Conservation (phyloP, 2,797 vertebrate species). For the Hoplostethus mediterraneus region DNA sequence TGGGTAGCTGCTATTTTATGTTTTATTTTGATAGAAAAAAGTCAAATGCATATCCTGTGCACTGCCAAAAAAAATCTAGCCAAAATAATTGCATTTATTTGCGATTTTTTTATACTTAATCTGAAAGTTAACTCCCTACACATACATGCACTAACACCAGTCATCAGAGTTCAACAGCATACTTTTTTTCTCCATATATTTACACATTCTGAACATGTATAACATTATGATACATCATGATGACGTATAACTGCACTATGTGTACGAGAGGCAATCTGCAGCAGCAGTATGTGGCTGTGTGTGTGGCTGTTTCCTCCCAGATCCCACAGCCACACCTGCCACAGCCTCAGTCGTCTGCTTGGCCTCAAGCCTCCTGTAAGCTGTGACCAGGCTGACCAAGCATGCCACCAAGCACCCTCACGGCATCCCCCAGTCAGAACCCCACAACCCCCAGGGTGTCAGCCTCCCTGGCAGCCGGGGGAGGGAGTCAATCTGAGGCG, state of each 20-base stretch:
- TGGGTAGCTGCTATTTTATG: too few species aligned
- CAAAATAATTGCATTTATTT: too few species aligned
- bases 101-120: slow-evolving; percentile 12
- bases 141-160: slow-evolving; percentile 4
- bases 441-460: slow-evolving; percentile 56
- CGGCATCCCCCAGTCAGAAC: slow-evolving; percentile 63
- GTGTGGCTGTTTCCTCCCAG: slow-evolving; percentile 70
- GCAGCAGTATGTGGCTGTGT: slow-evolving; percentile 54
- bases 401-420: slow-evolving; percentile 68
- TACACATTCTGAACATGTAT: too few species aligned
- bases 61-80: too few species aligned
- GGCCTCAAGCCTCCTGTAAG: slow-evolving; percentile 71
- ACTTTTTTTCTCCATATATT: neutral
- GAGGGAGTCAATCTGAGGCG: slow-evolving; percentile 52
- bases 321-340: slow-evolving; percentile 79
- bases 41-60: too few species aligned
- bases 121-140: neutral
- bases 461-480: slow-evolving; percentile 31
- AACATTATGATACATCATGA: neutral
- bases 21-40: neutral
- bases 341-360: slow-evolving; percentile 66
- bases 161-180: neutral
- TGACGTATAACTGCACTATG: neutral
- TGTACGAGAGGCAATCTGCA: slow-evolving; percentile 33
- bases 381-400: slow-evolving; percentile 74